Base-by-base conservation (phyloP, 2,888 invertebrate species). In the Eurois occulta region DNA sequence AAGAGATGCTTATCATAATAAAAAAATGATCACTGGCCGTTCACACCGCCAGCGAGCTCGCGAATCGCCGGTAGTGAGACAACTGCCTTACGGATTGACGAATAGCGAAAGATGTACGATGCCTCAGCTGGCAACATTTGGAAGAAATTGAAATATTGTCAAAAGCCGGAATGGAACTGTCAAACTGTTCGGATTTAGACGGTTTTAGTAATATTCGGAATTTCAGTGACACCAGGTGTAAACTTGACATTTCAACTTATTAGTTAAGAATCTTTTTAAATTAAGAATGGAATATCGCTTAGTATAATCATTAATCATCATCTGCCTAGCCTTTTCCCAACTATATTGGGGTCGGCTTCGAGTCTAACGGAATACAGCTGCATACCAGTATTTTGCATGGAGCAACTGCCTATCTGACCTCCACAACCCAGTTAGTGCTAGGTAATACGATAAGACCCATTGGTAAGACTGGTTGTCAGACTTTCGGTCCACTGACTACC, bases 61-160 rank as follows among this genome's bases (percentile, higher is more conserved):
- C n/a, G 1, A 38, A n/a, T 8, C 38, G n/a, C 64, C 1, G 2
- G 16, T 8, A 7, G n/a, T 64, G 13, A 16, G 13, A 65, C 38
- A 2, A 2, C 1, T 1, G 2, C 64, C 46, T 78, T n/a, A 65
- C 46, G 41, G 77, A 38, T 67, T 41, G 43, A 21, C 13, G 35
- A 67, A 46, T 43, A 52, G 32, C 21, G 65, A 74, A 79, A 84
- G 71, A 74, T 64, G 48, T 64, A 72, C 35, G 38, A 32, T 13
- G 71, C 24, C 82, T 60, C 85, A 84, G 85, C 75, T 83, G 82
- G 68, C 35, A 24, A 60, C 67, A 55, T 74, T 79, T 64, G 48
- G 67, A n/a, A 74, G 71, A 64, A 84, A 83, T 84, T 85, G 82
- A 84, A 83, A 80, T 84, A 80, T 72, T 80, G 72, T 84, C 82